phyloP scores from a whole-genome alignment of 2,888 invertebrate genomes.

The Choristoneura rosaceana region DNA sequence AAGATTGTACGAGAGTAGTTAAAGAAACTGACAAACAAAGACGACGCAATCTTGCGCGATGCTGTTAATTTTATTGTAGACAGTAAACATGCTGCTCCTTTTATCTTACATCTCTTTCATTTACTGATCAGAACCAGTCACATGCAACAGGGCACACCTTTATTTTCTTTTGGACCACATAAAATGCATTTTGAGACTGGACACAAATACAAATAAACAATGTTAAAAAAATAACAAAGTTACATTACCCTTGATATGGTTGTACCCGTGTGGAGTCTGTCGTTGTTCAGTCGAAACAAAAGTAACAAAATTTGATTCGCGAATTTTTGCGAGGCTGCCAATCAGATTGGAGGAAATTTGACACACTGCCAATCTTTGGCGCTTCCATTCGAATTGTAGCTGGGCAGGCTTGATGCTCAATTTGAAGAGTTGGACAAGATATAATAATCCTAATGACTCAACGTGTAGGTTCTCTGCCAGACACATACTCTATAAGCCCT shows the following conservation, averaged over 20 bases:
- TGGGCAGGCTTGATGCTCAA: no score
- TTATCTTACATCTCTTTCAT: no score
- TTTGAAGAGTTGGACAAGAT: neutral
- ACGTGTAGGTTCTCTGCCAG: no score
- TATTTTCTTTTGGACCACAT: no score
- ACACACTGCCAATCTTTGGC: neutral
- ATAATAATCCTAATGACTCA: neutral
- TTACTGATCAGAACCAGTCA: neutral
- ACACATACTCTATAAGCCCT: no score
- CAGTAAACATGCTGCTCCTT: no score
- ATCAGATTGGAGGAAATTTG: slow-evolving; percentile 2
- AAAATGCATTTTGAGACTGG: no score
- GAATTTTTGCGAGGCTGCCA: slow-evolving; percentile 8
- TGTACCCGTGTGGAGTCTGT: neutral
- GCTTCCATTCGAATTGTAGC: no score
- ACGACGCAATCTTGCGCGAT: no score
- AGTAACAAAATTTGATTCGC: neutral
- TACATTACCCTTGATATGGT: neutral
- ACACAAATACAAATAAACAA: neutral
- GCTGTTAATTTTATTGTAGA: no score
- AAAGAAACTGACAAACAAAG: no score
- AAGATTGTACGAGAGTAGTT: no score
- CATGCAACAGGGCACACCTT: neutral
- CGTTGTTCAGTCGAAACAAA: slow-evolving; percentile 9
- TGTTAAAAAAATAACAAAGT: neutral